These are phyloP conservation scores for Anoura caudifer DNA, from an alignment of 2,113 vertebrate species.

Conservation along the genomic window DNA sequence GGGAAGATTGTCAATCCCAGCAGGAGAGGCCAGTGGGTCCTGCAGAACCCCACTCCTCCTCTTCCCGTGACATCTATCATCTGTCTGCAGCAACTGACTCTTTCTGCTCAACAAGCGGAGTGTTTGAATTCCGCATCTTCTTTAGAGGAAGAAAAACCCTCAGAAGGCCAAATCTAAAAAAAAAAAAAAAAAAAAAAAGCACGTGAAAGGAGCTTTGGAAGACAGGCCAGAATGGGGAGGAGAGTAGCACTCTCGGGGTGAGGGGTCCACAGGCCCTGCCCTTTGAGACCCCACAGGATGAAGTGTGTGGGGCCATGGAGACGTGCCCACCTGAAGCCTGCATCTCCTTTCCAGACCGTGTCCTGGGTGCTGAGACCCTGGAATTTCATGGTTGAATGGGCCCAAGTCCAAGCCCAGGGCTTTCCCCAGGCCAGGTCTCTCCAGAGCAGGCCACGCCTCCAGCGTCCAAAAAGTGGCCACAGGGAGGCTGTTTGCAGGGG, in stretches of 20 bases:
- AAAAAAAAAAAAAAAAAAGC: neutral
- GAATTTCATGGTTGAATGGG: neutral
- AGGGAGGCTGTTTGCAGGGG: neutral
- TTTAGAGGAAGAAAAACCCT: neutral
- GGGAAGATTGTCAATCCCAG: no score
- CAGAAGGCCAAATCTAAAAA: neutral
- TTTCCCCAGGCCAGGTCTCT: neutral
- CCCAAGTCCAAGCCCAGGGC: neutral
- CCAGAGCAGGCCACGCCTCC: neutral
- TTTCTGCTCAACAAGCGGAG: neutral
- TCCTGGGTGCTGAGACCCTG: neutral
- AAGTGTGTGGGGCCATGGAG: neutral
- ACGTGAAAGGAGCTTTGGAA: neutral
- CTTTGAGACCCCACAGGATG: neutral
- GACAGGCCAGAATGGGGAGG: neutral
- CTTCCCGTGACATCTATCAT: neutral
- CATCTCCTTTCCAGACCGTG: neutral
- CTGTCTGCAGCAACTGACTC: neutral
- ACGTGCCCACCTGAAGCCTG: neutral
- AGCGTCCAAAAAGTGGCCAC: neutral
- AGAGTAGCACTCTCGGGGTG: neutral
- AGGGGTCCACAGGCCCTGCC: fast-evolving
- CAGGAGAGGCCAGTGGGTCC: fast-evolving
- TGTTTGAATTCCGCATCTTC: neutral
- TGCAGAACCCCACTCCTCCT: neutral